phyloP scores from a whole-genome alignment of 2,888 invertebrate genomes.

The Seira musarum region DNA sequence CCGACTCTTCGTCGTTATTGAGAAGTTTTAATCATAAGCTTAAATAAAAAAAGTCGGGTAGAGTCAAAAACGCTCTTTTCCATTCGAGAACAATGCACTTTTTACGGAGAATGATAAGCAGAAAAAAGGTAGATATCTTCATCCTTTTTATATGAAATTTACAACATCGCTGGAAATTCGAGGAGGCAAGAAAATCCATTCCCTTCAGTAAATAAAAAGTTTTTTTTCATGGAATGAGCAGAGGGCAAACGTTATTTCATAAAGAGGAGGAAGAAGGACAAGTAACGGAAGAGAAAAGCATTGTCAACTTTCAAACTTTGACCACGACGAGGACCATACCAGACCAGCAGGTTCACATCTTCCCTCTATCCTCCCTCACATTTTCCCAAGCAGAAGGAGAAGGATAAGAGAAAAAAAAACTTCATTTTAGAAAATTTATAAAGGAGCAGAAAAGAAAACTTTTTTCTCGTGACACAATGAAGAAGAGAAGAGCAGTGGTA shows the following conservation, averaged over 20 bases:
- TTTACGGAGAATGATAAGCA: not conserved
- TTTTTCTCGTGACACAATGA: constrained; percentile 25
- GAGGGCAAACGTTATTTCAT: constrained; percentile 37
- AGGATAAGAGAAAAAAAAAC: constrained; percentile 23
- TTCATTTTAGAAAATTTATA: constrained; percentile 54
- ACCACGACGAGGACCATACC: constrained; percentile 46
- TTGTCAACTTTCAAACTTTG: constrained; percentile 59
- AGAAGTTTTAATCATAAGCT: too few relatives aligned
- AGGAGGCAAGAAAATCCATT: constrained; percentile 25
- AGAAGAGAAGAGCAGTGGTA: constrained; percentile 8
- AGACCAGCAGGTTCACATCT: constrained; percentile 54
- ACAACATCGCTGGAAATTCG: too few relatives aligned
- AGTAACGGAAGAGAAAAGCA: constrained; percentile 28
- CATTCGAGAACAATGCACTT: too few relatives aligned
- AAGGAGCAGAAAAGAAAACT: constrained; percentile 27
- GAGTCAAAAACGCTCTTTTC: too few relatives aligned
- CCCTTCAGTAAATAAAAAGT: constrained; percentile 30
- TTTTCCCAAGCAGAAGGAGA: not conserved
- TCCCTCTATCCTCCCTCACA: not conserved
- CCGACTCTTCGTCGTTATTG: too few relatives aligned
- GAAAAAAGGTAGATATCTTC: not conserved
- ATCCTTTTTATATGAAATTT: too few relatives aligned
- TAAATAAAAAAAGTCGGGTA: too few relatives aligned
- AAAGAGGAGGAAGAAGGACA: constrained; percentile 23
- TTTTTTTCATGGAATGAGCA: constrained; percentile 26